Evolutionary conservation across 37 sponge, comb jelly and placozoan genomes (phyloP).

Genomic region (Tethya wilhelma): DNA sequence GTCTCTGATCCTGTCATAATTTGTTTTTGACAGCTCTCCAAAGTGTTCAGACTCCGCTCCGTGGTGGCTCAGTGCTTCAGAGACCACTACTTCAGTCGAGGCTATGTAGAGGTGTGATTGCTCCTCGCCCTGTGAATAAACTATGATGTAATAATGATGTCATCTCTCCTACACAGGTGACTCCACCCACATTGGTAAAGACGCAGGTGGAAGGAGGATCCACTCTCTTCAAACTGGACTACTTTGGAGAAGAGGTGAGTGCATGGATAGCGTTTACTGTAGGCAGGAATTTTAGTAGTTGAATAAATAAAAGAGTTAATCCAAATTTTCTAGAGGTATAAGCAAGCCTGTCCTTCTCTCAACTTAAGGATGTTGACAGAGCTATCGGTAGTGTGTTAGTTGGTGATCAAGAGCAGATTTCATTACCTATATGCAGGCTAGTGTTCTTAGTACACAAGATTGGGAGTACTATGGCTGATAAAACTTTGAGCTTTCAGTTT

Average conservation of each 20-base stretch:
- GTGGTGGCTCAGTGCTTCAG: conserved; percentile 80
- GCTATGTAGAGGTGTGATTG: conserved; percentile 87
- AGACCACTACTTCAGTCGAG: conserved; percentile 91
- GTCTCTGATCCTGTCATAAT: background rate
- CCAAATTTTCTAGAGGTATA: no score
- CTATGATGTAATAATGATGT: background rate
- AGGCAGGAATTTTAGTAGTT: background rate
- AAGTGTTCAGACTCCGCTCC: conserved; percentile 77
- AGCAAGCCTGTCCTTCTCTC: no score
- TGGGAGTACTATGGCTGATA: background rate
- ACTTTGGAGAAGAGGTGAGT: conserved; percentile 95
- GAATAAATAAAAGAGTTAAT: background rate
- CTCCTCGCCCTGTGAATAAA: background rate
- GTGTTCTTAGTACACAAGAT: background rate
- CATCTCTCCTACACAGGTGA: conserved; percentile 70
- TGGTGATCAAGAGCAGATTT: no score
- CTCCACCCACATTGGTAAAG: conserved; percentile 96
- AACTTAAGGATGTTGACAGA: conserved; percentile 2
- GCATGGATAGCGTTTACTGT: no score
- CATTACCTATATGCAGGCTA: no score
- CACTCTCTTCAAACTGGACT: conserved; percentile 97
- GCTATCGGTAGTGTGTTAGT: background rate
- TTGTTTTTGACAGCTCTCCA: conserved; percentile 66
- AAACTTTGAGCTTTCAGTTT: no score
- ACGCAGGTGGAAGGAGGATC: conserved; percentile 98